Evolutionary conservation across 2,113 vertebrate species (phyloP).

Genomic region (Pygathrix nemaeus): DNA sequence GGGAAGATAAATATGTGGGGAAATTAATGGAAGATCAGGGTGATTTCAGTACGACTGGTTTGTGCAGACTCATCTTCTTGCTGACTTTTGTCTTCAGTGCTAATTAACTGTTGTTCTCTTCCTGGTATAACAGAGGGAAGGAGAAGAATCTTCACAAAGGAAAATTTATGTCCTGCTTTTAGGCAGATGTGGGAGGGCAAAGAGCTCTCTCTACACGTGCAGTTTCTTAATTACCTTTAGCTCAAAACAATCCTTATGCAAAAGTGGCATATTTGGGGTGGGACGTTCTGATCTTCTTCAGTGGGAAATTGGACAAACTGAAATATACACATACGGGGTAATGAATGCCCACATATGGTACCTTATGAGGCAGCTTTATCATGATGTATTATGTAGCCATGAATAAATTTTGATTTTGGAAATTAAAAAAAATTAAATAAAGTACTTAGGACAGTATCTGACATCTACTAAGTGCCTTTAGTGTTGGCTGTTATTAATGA

Average conservation of each 20-base stretch:
- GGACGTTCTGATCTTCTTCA: not conserved
- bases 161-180: not conserved
- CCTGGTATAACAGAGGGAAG: not conserved
- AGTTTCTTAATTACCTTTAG: not conserved
- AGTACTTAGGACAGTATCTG: not conserved
- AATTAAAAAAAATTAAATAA: not conserved
- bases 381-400: not conserved
- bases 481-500: not conserved
- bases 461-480: not conserved
- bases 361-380: not conserved
- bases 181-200: not conserved
- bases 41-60: not conserved
- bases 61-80: not conserved
- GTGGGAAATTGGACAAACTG: not conserved
- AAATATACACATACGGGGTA: not conserved
- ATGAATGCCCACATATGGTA: not conserved
- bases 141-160: not conserved
- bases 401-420: slow-evolving; percentile 10
- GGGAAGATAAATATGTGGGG: not conserved
- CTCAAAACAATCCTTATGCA: not conserved
- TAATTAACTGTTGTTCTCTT: not conserved
- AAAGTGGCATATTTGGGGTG: not conserved
- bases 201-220: not conserved
- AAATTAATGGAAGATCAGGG: not conserved
- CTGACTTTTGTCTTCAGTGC: not conserved